These are phyloP conservation scores for Macaria notata DNA, from an alignment of 2,888 invertebrate genomes.

Conservation along the genomic window DNA sequence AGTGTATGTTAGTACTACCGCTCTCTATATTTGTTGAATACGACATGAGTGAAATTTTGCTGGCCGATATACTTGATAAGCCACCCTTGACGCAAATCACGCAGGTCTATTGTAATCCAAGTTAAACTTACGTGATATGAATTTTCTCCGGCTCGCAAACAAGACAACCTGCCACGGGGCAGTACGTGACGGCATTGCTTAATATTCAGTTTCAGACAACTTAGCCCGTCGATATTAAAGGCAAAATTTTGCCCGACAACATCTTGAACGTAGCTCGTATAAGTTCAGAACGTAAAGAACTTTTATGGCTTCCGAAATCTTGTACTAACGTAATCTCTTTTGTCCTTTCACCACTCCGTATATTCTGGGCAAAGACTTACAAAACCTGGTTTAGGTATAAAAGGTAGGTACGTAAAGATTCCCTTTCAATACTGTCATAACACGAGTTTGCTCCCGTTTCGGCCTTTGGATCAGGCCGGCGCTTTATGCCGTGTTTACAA, in stretches of 20 bases:
- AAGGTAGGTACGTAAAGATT: constrained; percentile 11
- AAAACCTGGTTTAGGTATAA: constrained; percentile 1
- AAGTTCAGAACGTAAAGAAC: constrained; percentile 7
- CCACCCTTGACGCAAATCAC: constrained; percentile 38
- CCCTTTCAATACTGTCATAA: constrained; percentile 9
- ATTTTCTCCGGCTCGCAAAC: constrained; percentile 43
- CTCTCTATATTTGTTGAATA: no score
- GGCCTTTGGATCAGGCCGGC: constrained; percentile 11
- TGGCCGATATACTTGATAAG: no score
- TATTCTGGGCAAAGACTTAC: constrained; percentile 15
- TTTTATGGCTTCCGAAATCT: constrained; percentile 11
- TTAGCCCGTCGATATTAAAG: constrained; percentile 22
- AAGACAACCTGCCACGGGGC: constrained; percentile 49
- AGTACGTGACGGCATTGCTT: constrained; percentile 52
- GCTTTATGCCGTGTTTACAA: constrained; percentile 16
- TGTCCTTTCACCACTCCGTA: constrained; percentile 4
- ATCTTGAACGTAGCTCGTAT: constrained; percentile 5
- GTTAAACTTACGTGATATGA: constrained; percentile 54
- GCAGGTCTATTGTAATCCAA: constrained; percentile 53
- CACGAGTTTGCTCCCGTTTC: neutral
- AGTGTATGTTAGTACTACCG: no score
- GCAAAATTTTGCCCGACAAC: neutral
- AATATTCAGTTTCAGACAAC: constrained; percentile 38
- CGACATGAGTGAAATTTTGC: no score
- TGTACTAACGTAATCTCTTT: constrained; percentile 10